phyloP scores from a whole-genome alignment of 2,888 invertebrate genomes.

The Dasysyrphus albostriatus region DNA sequence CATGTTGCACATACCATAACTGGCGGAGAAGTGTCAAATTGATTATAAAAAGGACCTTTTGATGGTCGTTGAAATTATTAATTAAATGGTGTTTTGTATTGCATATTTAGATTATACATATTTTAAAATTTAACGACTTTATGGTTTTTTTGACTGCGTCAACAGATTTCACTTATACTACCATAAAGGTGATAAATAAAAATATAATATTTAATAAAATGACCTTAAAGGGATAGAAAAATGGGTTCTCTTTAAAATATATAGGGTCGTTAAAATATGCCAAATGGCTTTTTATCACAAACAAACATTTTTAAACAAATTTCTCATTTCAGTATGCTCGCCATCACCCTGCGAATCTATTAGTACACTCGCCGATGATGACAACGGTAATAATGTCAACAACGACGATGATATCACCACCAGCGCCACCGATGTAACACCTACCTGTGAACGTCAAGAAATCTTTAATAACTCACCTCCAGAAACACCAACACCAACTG shows the following conservation, averaged over 20 bases:
- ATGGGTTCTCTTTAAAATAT: neutral
- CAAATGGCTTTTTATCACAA: neutral
- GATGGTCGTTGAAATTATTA: constrained; percentile 56
- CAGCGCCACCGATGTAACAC: constrained; percentile 50
- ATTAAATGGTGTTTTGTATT: constrained; percentile 48
- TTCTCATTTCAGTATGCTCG: constrained; percentile 87
- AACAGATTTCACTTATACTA: neutral
- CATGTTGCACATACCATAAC: constrained; percentile 47
- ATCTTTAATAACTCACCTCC: constrained; percentile 59
- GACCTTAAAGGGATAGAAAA: neutral
- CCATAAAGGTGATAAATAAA: neutral
- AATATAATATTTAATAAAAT: neutral
- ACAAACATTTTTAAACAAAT: constrained; percentile 1
- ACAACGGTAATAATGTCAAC: constrained; percentile 79
- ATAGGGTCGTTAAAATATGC: neutral
- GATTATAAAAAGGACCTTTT: constrained; percentile 44
- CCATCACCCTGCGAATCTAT: constrained; percentile 92
- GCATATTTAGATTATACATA: neutral
- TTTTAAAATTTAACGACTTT: constrained; percentile 43
- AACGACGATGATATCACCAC: constrained; percentile 54
- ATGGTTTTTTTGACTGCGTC: neutral
- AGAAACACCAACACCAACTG: constrained; percentile 75
- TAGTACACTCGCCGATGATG: constrained; percentile 87
- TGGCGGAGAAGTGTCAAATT: constrained; percentile 59
- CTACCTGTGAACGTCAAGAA: constrained; percentile 72